Conservation (phyloP, 2,888 invertebrate species). For the Tholera decimalis region DNA sequence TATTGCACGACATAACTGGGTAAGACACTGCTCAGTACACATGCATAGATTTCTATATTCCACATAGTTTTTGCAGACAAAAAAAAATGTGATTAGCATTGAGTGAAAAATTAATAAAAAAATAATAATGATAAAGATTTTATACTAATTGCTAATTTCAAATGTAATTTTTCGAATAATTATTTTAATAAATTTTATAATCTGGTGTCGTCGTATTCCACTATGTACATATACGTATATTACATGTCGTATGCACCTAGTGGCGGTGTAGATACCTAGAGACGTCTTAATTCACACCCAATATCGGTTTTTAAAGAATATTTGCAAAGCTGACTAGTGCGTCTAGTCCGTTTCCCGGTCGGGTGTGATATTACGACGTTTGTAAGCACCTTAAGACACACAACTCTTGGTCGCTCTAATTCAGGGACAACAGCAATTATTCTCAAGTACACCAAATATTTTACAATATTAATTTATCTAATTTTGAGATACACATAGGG, state of each 20-base stretch:
- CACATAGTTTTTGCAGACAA: constrained; percentile 33
- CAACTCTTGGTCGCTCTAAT: constrained; percentile 69
- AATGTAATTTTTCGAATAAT: constrained; percentile 65
- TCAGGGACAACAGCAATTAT: constrained; percentile 64
- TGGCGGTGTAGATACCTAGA: constrained; percentile 68
- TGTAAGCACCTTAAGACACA: constrained; percentile 49
- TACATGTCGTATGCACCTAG: constrained; percentile 76
- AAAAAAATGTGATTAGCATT: constrained; percentile 48
- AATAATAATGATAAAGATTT: constrained; percentile 48
- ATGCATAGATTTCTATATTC: constrained; percentile 43
- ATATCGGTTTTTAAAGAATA: not conserved
- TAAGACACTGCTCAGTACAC: constrained; percentile 52
- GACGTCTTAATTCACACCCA: constrained; percentile 40
- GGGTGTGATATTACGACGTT: constrained; percentile 37
- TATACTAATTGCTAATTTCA: constrained; percentile 68
- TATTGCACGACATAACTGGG: constrained; percentile 67
- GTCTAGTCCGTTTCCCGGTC: not conserved
- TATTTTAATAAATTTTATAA: constrained; percentile 68
- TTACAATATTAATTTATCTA: constrained; percentile 71
- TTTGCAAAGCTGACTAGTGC: constrained; percentile 3
- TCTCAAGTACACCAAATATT: constrained; percentile 68
- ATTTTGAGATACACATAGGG: constrained; percentile 54
- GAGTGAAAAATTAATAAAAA: constrained; percentile 50
- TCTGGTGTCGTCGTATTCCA: constrained; percentile 70
- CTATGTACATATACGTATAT: constrained; percentile 76